Conservation (phyloP, 2,113 vertebrate species). For the Erythrocebus patas region DNA sequence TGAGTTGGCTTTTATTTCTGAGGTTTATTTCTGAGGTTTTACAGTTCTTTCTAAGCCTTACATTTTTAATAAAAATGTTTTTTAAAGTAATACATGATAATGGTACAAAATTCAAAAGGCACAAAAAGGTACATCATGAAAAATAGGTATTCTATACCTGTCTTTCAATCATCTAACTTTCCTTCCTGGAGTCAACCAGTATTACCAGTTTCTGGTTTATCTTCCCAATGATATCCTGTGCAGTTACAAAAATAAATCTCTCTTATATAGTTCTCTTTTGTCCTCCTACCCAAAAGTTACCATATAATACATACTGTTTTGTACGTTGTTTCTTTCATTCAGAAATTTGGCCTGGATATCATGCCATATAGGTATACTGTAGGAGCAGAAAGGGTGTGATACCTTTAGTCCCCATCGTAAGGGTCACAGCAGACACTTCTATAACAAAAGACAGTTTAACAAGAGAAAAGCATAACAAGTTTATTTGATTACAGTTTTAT, state of each 20-base stretch:
- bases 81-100: not conserved
- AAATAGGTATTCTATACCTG: not conserved
- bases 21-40: not conserved
- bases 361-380: not conserved
- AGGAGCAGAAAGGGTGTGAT: not conserved
- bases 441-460: not conserved
- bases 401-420: not conserved
- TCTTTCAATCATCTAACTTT: not conserved
- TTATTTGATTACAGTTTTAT: not conserved
- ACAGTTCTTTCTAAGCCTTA: not conserved
- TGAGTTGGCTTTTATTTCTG: not conserved
- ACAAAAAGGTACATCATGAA: not conserved
- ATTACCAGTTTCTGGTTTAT: not conserved
- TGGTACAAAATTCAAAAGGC: not conserved
- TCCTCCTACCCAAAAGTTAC: not conserved
- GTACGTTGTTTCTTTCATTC: not conserved
- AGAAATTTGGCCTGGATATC: not conserved
- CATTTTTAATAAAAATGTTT: constrained; percentile 11
- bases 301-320: not conserved
- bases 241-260: not conserved
- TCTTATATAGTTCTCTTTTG: not conserved
- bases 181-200: not conserved
- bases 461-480: not conserved
- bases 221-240: not conserved
- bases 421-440: not conserved